Percentiles rank a stretch among this genome's conserved stretches.
These are phyloP conservation scores for Diabrotica virgifera DNA, from an alignment of 1,140 invertebrate species.

Conservation along the genomic window DNA sequence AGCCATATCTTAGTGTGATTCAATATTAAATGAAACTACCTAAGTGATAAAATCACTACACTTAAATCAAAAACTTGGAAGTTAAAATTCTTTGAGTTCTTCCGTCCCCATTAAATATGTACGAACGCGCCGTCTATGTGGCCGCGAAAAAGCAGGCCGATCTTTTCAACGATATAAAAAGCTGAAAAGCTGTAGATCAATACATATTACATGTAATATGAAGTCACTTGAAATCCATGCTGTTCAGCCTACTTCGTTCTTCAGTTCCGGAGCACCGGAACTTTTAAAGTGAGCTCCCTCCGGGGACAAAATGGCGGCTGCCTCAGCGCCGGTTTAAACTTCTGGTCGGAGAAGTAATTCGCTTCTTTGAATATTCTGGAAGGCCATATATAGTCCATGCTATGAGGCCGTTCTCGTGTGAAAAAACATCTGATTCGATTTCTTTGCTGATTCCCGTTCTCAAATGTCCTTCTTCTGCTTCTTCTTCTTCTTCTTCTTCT, in stretches of 20 bases:
- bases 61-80: no score
- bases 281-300: constrained; percentile 42
- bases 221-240: constrained; percentile 39
- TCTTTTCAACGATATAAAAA: constrained; percentile 14
- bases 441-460: no score
- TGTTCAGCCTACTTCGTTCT: background rate
- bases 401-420: no score
- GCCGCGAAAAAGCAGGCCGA: background rate
- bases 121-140: background rate
- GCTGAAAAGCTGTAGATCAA: constrained; percentile 33
- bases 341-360: constrained; percentile 35
- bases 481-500: no score
- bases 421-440: no score
- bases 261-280: constrained; percentile 38
- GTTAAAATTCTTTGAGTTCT: no score
- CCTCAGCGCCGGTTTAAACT: constrained; percentile 18
- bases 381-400: no score
- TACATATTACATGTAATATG: constrained; percentile 42
- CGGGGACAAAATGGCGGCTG: constrained; percentile 38
- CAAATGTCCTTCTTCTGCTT: no score
- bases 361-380: constrained; percentile 33
- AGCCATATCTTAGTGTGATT: no score
- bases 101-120: background rate
- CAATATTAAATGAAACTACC: no score
- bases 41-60: no score